Percentiles rank a stretch among this genome's conserved stretches.
These are phyloP conservation scores for Phrynosoma platyrhinos DNA, from an alignment of 2,113 vertebrate species.

Conservation along the genomic window DNA sequence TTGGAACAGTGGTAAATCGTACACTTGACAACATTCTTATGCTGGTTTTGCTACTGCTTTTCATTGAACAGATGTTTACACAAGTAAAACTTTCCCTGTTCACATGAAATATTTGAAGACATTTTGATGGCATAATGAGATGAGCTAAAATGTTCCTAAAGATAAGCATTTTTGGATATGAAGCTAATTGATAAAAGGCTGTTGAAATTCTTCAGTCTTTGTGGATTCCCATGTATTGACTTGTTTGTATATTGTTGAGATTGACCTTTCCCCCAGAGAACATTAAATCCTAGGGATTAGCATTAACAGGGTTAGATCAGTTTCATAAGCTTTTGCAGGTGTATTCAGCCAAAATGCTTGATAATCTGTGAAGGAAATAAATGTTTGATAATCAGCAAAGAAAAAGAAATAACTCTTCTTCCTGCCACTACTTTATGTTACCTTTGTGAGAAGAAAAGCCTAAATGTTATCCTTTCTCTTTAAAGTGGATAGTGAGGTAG, in stretches of 20 bases:
- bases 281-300: neutral
- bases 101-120: neutral
- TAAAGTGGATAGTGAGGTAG: neutral
- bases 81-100: neutral
- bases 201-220: neutral
- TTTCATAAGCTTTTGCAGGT: neutral
- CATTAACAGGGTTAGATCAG: neutral
- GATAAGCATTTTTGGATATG: neutral
- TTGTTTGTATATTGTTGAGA: neutral
- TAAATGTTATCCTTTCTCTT: neutral
- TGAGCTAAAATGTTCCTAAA: neutral
- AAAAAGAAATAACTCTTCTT: neutral
- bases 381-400: neutral
- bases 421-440: neutral
- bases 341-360: neutral
- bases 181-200: neutral
- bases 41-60: neutral
- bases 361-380: neutral
- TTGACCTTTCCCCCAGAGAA: constrained; percentile 15
- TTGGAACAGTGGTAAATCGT: neutral
- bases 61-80: neutral
- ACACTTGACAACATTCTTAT: neutral
- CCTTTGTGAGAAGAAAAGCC: neutral
- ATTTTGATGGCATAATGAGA: neutral
- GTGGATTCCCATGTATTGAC: neutral